Evolutionary conservation across 2,888 invertebrate genomes (phyloP), one percentile per base, ranked within the genome.

Genomic region (Pyrrhia umbra): DNA sequence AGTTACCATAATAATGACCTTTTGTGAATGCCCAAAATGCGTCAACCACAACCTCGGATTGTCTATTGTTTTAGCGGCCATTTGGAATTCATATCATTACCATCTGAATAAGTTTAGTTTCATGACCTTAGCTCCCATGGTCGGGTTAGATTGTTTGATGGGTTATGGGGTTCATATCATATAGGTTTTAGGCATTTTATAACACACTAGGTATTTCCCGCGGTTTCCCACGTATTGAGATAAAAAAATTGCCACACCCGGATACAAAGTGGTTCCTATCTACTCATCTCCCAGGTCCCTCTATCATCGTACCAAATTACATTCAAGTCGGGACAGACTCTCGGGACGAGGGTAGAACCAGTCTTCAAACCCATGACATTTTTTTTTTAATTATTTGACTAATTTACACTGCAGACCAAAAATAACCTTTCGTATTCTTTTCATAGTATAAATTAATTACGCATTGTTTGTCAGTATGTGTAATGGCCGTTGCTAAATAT

Each of bases 61-160:
- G 10, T n/a, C 72, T 9, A 70, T 70, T 70, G 70, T 70, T 67
- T 68, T 45, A 43, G 2, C 27, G 9, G 72, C 66, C 71, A 71
- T 72, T 51, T 70, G 57, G 64, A 61, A 42, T 39, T 49, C 9
- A 2, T 72, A 67, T 70, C 47, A 75, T 77, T 77, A 61, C 18
- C 75, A 79, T 77, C 42, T 61, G 51, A 79, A 77, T 79, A 56
- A 34, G 18, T 39, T 39, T 40, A 39, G 66, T 77, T 47, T 65
- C 25, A 68, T 75, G 78, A 77, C 78, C 78, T 79, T 69, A 74
- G 45, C 42, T 71, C 71, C 65, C 78, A 79, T 79, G 77, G 77
- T 20, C 79, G 60, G 39, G 5, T 45, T 40, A 25, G 43, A 67
- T 62, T 58, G 61, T 70, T 47, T n/a, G 39, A 13, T 56, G 15